These are phyloP conservation scores for Stenurella melanura DNA, from an alignment of 2,888 invertebrate species.

Conservation along the genomic window DNA sequence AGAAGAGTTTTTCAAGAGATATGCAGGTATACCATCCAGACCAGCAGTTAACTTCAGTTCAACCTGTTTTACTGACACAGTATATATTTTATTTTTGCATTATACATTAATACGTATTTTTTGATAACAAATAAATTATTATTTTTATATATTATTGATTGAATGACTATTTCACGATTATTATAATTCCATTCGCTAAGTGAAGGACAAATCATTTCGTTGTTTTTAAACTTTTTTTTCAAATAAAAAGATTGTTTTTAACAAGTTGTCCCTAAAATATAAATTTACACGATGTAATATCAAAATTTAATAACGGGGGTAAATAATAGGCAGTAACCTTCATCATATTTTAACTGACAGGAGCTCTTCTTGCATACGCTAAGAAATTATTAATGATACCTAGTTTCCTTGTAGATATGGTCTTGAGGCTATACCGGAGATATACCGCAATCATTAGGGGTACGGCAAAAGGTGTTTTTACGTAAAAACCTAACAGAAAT, in stretches of 20 bases:
- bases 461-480: conserved; percentile 57
- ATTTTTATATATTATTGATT: no score
- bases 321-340: conserved; percentile 52
- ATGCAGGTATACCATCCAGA: no score
- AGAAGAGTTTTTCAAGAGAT: no score
- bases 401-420: conserved; percentile 51
- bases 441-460: conserved; percentile 60
- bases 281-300: conserved; percentile 48
- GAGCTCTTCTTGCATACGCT: conserved; percentile 52
- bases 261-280: conserved; percentile 3
- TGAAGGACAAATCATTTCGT: no score
- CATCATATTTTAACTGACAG: conserved; percentile 56
- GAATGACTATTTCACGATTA: no score
- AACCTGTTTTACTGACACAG: no score
- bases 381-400: conserved; percentile 58
- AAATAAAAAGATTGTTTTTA: neutral
- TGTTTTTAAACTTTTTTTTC: no score
- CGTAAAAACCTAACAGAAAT: conserved; percentile 58
- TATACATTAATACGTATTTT: no score
- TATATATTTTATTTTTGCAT: no score
- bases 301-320: conserved; percentile 52
- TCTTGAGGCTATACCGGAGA: conserved; percentile 44
- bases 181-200: no score
- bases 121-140: no score
- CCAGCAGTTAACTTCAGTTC: no score